Conservation (phyloP, 2,113 vertebrate genomes). For the Chionomys nivalis region DNA sequence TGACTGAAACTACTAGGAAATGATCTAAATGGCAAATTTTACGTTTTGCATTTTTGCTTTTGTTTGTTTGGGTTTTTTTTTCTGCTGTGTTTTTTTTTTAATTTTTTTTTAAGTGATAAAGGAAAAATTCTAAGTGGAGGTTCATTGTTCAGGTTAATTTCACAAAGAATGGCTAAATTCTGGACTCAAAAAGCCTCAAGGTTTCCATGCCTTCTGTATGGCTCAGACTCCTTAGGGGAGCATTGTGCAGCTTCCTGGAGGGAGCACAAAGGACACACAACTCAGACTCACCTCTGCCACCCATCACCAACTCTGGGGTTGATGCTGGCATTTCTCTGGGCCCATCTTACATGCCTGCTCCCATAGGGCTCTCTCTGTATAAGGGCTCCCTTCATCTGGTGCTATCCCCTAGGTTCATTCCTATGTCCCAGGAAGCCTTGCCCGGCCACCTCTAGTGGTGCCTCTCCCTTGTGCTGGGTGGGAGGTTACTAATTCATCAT, state of each 20-base stretch:
- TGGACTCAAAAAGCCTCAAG: neutral
- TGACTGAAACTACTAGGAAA: neutral
- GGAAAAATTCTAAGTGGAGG: neutral
- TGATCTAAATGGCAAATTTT: neutral
- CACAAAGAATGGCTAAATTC: neutral
- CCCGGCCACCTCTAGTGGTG: fast-evolving
- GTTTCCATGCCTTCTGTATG: neutral
- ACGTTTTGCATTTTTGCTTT: neutral
- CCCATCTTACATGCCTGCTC: neutral
- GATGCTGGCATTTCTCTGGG: neutral
- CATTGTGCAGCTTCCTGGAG: neutral
- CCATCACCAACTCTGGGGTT: neutral
- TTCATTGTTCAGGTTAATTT: neutral
- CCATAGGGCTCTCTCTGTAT: neutral
- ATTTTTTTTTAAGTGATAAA: neutral
- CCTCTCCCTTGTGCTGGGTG: neutral
- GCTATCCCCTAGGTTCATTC: neutral
- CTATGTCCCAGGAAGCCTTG: neutral
- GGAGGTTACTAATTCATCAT: neutral
- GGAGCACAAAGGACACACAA: too few species aligned
- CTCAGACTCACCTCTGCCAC: too few species aligned
- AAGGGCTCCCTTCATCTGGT: neutral
- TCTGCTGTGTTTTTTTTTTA: too few species aligned
- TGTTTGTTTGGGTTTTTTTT: neutral
- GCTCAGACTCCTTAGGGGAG: neutral